Conservation (phyloP, 2,888 invertebrate species). For the Platypus cylindrus region DNA sequence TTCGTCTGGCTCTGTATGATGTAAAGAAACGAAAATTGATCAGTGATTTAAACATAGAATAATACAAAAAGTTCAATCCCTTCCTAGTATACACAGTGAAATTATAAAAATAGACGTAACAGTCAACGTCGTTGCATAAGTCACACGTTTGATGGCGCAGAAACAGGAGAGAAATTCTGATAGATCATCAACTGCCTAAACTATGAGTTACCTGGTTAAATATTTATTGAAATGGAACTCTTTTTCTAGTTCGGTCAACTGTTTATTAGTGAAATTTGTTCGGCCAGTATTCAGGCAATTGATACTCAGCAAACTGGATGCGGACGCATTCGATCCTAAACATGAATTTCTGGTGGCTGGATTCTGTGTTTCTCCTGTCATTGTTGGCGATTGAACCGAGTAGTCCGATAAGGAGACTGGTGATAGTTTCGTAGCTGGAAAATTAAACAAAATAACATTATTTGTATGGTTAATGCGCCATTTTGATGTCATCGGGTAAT, state of each 20-base stretch:
- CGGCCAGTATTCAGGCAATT: slow-evolving; percentile 68
- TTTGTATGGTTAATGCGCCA: neutral
- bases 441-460: slow-evolving; percentile 16
- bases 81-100: no score
- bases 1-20: slow-evolving; percentile 57
- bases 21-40: neutral
- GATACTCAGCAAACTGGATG: slow-evolving; percentile 32
- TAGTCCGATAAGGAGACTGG: slow-evolving; percentile 32
- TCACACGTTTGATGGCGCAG: no score
- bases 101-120: no score
- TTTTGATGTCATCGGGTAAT: no score
- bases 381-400: slow-evolving; percentile 32
- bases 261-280: slow-evolving; percentile 99
- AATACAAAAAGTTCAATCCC: no score
- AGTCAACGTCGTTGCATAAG: no score
- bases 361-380: slow-evolving; percentile 39
- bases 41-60: neutral
- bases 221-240: slow-evolving; percentile 99
- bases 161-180: no score
- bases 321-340: slow-evolving; percentile 34
- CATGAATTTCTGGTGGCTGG: slow-evolving; percentile 36
- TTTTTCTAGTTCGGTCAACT: slow-evolving; percentile 96
- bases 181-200: neutral
- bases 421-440: slow-evolving; percentile 53
- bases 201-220: slow-evolving; percentile 54